Evolutionary conservation across 2,797 vertebrate genomes (phyloP), one percentile per base, ranked within the genome.

Genomic region (Centropyge bicolor): DNA sequence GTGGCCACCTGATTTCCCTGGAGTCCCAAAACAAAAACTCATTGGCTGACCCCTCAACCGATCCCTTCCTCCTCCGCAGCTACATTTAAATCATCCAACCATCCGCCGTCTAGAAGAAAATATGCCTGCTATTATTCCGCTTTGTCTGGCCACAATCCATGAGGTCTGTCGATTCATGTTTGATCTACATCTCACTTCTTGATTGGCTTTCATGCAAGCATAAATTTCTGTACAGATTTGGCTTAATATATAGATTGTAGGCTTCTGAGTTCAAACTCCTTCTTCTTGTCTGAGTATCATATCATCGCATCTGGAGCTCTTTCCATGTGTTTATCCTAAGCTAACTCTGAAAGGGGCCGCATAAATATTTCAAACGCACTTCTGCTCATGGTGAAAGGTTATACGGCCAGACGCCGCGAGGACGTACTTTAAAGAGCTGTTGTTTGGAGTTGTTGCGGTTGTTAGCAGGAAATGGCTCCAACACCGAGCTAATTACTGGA

Each of bases 1-100:
- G 17, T 45, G 60, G 83, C 88, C 81, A 82, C 83, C 83, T 93
- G 89, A 94, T 94, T 94, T 95, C 94, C 93, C 94, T n/a, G 8
- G 93, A 90, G 92, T 84, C 84, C 77, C 38, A 43, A 88, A 88
- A 89, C 80, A 90, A 90, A 88, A 89, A 89, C 86, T 82, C 81
- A 72, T 73, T 73, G 61, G 35, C 36, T 79, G 81, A 91, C 88
- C 89, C 54, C 66, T 84, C 45, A 22, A 74, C 76, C 79, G 86
- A 91, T 84, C 80, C 63, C 40, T 41, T 72, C 59, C 19, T 83
- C 81, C 64, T 84, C 74, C 40, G 49, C 19, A 35, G 52, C 76
- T 63, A 36, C 31, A 82, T 84, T 82, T 78, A 80, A 88, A 91
- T 86, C 22, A 80, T n/a, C 49, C 51, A 70, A 46, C 51, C 40